Evolutionary conservation across 2,113 vertebrate genomes (phyloP), one percentile per base, ranked within the genome.

Genomic region (Piprites chloris): DNA sequence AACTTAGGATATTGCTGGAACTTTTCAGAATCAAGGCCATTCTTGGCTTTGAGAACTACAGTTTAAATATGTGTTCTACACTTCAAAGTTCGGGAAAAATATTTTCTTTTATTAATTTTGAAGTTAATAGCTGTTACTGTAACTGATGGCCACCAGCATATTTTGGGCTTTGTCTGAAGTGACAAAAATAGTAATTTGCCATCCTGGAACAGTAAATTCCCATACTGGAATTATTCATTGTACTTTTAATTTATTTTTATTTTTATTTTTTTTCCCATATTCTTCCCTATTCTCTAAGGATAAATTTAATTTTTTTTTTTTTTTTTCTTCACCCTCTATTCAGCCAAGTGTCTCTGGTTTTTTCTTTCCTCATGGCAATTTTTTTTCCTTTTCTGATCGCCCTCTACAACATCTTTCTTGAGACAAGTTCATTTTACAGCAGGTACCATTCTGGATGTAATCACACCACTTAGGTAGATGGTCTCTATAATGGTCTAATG

Each of bases 131-230:
- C 4, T 85, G 41, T 39, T 46, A 46, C 18, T 24, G 33, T 17
- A 41, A 3, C 6, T 42, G 37, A 41, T 41, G 15, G 9, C 19
- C 10, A 28, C 3, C 16, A 79, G 4, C 8, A 12, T 1, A 0
- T 6, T 74, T 18, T 24, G 23, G 4, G 4, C n/a, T 62, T 53
- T 37, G 2, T 33, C 37, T 80, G 21, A 76, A 32, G 6, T 52
- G 28, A 3, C 3, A 84, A 77, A 39, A 71, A 0, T 20, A 46
- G 14, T 24, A 22, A 62, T 74, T 74, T 73, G 10, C 5, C 3
- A 42, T 21, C 37, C 81, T 47, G 23, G 8, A 53, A 56, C 18
- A 37, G 12, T 6, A 17, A 66, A 74, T 58, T 52, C 6, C 27
- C 8, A 14, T 37, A 22, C 1, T 69, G 14, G 16, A 62, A 55